Evolutionary conservation across 2,113 vertebrate genomes (phyloP).

Genomic region (Ciconia boyciana): DNA sequence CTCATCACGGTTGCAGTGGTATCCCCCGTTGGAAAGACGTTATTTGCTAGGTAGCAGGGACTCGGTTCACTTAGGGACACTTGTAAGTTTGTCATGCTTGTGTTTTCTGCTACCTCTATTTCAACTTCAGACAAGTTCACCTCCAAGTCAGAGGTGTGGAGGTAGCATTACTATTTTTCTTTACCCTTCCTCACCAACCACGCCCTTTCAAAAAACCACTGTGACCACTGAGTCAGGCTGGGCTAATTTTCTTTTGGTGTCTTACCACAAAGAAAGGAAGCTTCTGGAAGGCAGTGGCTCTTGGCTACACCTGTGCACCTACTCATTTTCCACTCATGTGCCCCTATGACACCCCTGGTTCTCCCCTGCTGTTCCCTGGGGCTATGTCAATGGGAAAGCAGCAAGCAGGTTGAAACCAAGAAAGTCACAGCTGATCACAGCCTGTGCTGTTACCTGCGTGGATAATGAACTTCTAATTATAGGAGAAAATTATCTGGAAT

Average conservation of each 20-base stretch:
- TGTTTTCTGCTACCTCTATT: background rate
- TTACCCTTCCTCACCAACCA: background rate
- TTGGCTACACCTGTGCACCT: background rate
- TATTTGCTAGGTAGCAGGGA: background rate
- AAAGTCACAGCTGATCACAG: background rate
- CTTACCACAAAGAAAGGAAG: background rate
- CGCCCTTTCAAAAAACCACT: background rate
- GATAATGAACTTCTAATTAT: background rate
- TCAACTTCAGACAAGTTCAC: background rate
- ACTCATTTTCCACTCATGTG: background rate
- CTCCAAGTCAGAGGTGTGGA: background rate
- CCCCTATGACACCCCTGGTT: background rate
- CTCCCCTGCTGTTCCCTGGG: background rate
- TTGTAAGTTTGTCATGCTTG: background rate
- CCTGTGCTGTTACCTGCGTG: background rate
- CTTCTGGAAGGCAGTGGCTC: background rate
- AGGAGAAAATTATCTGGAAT: background rate
- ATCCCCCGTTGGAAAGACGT: background rate
- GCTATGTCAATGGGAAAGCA: background rate
- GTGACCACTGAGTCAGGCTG: background rate
- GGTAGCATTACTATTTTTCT: background rate
- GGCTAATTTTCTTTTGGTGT: background rate
- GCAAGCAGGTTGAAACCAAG: background rate
- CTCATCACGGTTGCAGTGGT: background rate
- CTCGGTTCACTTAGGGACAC: background rate